Evolutionary conservation across 2,888 invertebrate genomes (phyloP).

Genomic region (Xylota segnis): DNA sequence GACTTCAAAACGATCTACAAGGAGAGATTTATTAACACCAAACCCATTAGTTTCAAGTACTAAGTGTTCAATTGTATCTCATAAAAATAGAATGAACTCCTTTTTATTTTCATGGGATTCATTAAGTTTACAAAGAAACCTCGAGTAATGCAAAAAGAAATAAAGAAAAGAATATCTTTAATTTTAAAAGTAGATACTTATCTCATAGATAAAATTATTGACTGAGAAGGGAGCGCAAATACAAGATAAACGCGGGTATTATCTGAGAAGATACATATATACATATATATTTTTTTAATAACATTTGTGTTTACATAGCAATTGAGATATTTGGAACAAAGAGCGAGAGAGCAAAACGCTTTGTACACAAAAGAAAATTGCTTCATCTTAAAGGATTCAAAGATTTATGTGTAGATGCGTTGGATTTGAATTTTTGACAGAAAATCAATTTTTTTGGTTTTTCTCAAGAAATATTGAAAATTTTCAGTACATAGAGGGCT

Average conservation of each 20-base stretch:
- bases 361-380: background rate
- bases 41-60: background rate
- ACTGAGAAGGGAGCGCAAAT: conserved; percentile 38
- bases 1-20: background rate
- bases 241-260: conserved; percentile 43
- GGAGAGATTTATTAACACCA: background rate
- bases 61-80: background rate
- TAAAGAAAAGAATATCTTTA: conserved; percentile 4
- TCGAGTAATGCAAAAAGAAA: conserved; percentile 27
- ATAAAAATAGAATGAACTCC: conserved; percentile 22
- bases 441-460: background rate
- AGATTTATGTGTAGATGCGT: background rate
- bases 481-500: no score
- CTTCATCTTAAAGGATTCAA: background rate
- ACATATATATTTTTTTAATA: conserved; percentile 25
- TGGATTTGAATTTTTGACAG: background rate
- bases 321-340: conserved; percentile 53
- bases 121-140: background rate
- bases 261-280: conserved; percentile 27
- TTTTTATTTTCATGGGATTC: background rate
- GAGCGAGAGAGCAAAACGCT: background rate
- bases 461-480: background rate
- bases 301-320: conserved; percentile 44
- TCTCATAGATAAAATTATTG: conserved; percentile 65
- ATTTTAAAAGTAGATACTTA: conserved; percentile 44